Evolutionary conservation across 2,113 vertebrate species (phyloP), one percentile per base, ranked within the genome.

Genomic region (Bufo bufo): DNA sequence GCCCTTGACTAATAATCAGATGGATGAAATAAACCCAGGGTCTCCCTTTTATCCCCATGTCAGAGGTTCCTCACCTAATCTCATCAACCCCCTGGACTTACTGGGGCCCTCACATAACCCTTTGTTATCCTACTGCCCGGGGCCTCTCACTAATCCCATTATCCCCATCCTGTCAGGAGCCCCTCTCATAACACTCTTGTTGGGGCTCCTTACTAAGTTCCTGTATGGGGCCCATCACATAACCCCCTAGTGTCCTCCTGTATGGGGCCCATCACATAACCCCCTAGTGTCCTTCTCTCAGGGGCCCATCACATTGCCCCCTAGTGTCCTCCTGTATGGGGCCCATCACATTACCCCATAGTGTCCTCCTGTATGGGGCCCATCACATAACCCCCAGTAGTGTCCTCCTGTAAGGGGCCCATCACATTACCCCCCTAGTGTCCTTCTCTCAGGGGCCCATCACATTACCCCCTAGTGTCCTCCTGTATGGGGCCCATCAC

Each of bases 211-310:
- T 4, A 63, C 85, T 6, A 13, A 71, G 78, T 74, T 66, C 9
- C 89, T 91, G 82, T 50, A 87, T 69, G 19, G 20, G 81, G 87
- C 90, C 89, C 12, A 59, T 61, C 58, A 61, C 58, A 17, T 58
- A 9, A 58, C 56, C 52, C 8, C 56, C 56, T 52, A n/a, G 17
- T 58, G 7, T 10, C 56, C 9, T 58, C 12, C 12, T 58, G 56
- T 58, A 3, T 6, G 56, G 56, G 56, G 9, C 56, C 56, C 56
- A 7, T 58, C 56, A 58, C 56, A 58, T 58, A 58, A 52, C 52
- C 52, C n/a, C 59, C 8, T 4, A n/a, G 4, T 61, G 4, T 61
- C 59, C 8, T 61, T 14, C 16, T 19, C 3, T 19, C 4, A 61
- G 63, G 61, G 61, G 9, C 58, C 4, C 6, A 17, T 16, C 47